Base-by-base conservation (phyloP, 2,888 invertebrate genomes). In the Pristionchus fissidentatus region DNA sequence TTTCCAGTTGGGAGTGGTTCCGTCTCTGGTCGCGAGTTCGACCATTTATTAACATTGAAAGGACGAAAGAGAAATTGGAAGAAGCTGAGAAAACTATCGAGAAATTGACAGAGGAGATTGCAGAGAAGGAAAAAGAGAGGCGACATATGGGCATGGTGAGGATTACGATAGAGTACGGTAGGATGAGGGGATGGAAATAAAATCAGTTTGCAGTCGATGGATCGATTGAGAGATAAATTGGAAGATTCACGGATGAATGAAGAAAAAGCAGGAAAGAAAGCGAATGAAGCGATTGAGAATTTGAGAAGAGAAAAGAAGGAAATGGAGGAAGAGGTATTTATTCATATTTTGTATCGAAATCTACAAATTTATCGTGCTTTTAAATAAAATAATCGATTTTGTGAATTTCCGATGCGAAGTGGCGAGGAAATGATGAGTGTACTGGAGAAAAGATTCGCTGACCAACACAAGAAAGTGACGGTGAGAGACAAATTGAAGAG, bases 401-500 rank as follows among this genome's bases (percentile, higher is more conserved):
- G 22, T 41, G 38, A 38, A 43, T 22, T 26, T 52, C 46, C 91
- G 78, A 87, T 91, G 86, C 86, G 86, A 38, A 85, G 88, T 10
- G 90, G 89, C 70, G 91, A 91, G 62, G 90, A 91, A 46, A 87
- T 90, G n/a, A 85, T 91, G 83, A 87, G 86, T 75, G 83, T 89
- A 19, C 84, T 91, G 84, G 90, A 91, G 83, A 87, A 85, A 70
- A 88, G 88, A 77, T 91, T 90, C 83, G 88, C 91, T 70, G 90
- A 91, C 55, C 91, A 91, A 73, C 91, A 91, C 75, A 80, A 87
- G 43, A 91, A 91, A 86, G 89, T 91, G 38, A 87, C 90, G 90
- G 88, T 88, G 38, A 38, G 85, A n/a, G n/a, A n/a, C 3, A 41
- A 19, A 41, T n/a, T n/a, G 22, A 41, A 38, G 22, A 38, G 22